These are phyloP conservation scores for Artibeus jamaicensis DNA, from an alignment of 2,797 vertebrate genomes.

Conservation along the genomic window DNA sequence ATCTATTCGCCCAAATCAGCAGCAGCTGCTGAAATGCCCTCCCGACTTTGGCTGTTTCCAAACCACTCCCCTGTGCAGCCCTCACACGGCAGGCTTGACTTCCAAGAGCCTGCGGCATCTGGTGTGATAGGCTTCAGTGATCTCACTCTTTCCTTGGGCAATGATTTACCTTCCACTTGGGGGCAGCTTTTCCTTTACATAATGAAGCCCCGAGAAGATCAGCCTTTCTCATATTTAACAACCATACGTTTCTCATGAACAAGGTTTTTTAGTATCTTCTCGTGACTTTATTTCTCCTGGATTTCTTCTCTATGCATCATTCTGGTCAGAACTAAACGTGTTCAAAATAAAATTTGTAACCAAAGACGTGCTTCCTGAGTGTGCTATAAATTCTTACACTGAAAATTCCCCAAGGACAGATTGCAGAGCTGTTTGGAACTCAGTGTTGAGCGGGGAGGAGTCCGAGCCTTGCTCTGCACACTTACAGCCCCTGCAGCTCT, in stretches of 20 bases:
- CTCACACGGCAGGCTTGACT: not conserved
- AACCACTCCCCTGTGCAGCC: not conserved
- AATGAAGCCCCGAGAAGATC: not conserved
- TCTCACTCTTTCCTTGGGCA: not conserved
- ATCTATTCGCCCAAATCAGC: not conserved
- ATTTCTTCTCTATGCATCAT: not conserved
- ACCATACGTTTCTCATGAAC: not conserved
- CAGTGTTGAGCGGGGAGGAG: rapidly evolving
- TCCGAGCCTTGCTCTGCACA: not conserved
- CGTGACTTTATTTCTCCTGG: not conserved
- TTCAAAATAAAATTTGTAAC: not conserved
- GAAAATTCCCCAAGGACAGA: not conserved
- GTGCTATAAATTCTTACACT: not conserved
- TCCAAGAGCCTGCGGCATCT: not conserved
- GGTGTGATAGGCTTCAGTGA: not conserved
- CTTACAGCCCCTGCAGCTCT: not conserved
- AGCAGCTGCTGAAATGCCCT: not conserved
- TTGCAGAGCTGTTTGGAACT: not conserved
- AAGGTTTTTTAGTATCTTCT: not conserved
- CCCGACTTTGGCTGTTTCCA: not conserved
- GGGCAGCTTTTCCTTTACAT: not conserved
- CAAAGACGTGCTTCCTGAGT: not conserved
- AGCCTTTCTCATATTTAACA: not conserved
- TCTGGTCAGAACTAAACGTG: not conserved
- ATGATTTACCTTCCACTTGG: not conserved